Evolutionary conservation across 2,888 invertebrate genomes (phyloP).

Genomic region (Myopa testacea): DNA sequence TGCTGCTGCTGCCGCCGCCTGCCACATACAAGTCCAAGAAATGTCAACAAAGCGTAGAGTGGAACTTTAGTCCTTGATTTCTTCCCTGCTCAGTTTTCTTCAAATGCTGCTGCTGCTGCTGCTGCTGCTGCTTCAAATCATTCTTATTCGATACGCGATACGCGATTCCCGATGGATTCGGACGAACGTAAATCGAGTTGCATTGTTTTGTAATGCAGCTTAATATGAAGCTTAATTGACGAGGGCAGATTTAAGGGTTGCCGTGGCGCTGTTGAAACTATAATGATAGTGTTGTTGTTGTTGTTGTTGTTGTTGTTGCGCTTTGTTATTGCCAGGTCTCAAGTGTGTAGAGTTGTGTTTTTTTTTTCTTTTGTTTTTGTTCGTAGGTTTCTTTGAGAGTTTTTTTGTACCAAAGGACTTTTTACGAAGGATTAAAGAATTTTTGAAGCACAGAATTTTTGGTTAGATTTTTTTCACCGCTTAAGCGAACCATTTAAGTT

Average conservation of each 20-base stretch:
- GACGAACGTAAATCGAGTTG: not conserved
- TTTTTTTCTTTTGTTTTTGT: too few species aligned
- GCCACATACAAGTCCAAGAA: too few species aligned
- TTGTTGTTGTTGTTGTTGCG: not conserved
- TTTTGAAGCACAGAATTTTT: not conserved
- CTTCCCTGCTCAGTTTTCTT: too few species aligned
- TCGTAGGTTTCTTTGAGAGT: not conserved
- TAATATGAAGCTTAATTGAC: slow-evolving; percentile 18
- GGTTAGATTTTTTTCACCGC: not conserved
- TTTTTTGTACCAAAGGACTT: not conserved
- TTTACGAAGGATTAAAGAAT: not conserved
- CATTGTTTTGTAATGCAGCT: slow-evolving; percentile 6
- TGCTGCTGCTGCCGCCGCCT: too few species aligned
- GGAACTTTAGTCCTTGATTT: too few species aligned
- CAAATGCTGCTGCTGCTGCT: too few species aligned
- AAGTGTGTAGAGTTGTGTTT: not conserved
- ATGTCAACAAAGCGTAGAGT: too few species aligned
- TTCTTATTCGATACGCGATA: not conserved
- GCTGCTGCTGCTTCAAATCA: too few species aligned
- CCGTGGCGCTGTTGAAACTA: not conserved
- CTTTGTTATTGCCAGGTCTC: not conserved
- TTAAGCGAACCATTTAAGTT: not conserved
- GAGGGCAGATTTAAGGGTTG: slow-evolving; percentile 16
- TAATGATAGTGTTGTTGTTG: too few species aligned
- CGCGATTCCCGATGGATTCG: not conserved